Base-by-base conservation (phyloP, 2,797 vertebrate species). In the Clarias pachynema region DNA sequence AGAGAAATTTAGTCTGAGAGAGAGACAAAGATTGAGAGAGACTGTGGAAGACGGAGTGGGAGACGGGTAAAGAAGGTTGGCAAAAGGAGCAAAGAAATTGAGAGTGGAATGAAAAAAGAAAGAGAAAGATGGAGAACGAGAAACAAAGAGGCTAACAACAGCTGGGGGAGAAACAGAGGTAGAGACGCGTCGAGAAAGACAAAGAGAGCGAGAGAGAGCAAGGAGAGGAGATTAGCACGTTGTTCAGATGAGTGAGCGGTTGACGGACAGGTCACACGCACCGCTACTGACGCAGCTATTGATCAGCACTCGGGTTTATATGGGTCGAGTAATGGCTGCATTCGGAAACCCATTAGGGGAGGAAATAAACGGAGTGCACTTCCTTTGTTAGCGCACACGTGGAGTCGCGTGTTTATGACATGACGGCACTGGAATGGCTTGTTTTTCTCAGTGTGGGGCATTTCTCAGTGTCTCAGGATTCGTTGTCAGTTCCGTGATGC, bases 201-300 rank as follows among this genome's bases (percentile, higher is more conserved):
- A 31, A 26, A 56, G 2, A 74, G 24, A 4, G 15, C 18, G 0
- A 56, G 8, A 75, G 26, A 59, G 4, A 59, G 9, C 26, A 15
- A 4, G 34, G 16, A 22, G 2, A 34, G 56, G 56, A 59, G 44
- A 91, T 87, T 87, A 86, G 86, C 89, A 90, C 91, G 88, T 88
- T 79, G 81, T 87, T 88, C 87, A 86, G 91, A 91, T 93, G 91
- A 94, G 91, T 89, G 89, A 91, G 90, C 87, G 90, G 90, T 89
- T 62, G 79, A 68, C 34, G 7, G 12, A 63, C 24, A 37, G 26
- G 4, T 40, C 31, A n/a, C 24, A 14, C 26, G 14, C 26, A 3
- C n/a, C 15, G 60, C 26, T 62, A 65, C 86, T 90, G 90, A 91
- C 90, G 57, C 81, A n/a, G 86, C 82, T 90, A 89, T 92, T 88